phyloP scores from a whole-genome alignment of 1,140 invertebrate species.

The Heliconius himera region DNA sequence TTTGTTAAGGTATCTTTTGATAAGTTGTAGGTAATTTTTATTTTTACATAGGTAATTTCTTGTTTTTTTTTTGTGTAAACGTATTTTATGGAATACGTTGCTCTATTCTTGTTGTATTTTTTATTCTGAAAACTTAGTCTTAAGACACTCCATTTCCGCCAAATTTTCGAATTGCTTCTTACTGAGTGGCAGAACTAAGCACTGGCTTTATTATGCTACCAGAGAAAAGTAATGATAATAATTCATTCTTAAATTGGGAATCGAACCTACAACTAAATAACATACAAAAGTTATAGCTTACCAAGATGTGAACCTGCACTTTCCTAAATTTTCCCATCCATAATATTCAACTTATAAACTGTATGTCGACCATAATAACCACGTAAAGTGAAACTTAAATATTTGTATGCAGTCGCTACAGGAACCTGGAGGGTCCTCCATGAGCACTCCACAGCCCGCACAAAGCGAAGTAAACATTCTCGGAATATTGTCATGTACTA shows the following conservation, averaged over 20 bases:
- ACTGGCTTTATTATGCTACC: no score
- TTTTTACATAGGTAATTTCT: background rate
- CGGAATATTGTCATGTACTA: slow-evolving; percentile 9
- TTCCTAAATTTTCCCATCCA: background rate
- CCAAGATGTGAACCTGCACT: background rate
- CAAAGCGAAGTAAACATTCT: slow-evolving; percentile 10
- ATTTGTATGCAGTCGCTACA: slow-evolving; percentile 8
- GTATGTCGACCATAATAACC: background rate
- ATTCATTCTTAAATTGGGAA: no score
- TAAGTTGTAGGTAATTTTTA: background rate
- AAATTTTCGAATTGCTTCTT: no score
- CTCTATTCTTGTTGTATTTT: no score
- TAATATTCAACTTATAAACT: background rate
- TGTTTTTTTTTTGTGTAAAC: no score
- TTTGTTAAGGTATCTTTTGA: background rate
- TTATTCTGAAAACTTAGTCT: no score
- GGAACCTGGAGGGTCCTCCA: slow-evolving; percentile 5
- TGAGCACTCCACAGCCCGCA: background rate
- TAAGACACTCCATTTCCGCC: no score
- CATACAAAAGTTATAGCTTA: no score
- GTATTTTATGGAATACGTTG: no score
- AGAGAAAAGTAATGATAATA: no score
- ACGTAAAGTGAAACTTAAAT: background rate
- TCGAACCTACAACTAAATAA: no score
- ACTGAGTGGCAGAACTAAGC: no score